Conservation (phyloP, 2,888 invertebrate genomes). For the Neoitamus cyanurus region DNA sequence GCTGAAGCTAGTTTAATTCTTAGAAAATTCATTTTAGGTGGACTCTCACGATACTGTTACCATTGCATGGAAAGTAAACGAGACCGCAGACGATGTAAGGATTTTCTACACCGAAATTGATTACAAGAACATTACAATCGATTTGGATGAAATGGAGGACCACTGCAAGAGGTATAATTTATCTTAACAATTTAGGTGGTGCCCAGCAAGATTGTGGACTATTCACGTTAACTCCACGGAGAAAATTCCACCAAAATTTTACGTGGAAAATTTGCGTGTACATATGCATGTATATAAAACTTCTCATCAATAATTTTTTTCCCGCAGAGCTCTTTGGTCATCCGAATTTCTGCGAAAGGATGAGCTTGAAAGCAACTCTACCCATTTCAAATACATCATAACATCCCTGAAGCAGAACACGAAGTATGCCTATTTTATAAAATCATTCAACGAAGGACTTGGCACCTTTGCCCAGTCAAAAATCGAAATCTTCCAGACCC, state of each 20-base stretch:
- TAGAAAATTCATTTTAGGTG: conserved; percentile 59
- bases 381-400: conserved; percentile 57
- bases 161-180: conserved; percentile 2
- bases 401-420: conserved; percentile 73
- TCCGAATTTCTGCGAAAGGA: conserved; percentile 54
- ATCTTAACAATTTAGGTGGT: background rate
- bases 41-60: conserved; percentile 55
- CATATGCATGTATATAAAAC: no score
- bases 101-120: conserved; percentile 57
- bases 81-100: conserved; percentile 59
- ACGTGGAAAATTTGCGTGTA: no score
- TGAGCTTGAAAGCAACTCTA: background rate
- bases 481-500: conserved; percentile 65
- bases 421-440: conserved; percentile 79
- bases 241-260: no score
- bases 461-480: conserved; percentile 60
- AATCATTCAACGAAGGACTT: conserved; percentile 70
- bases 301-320: background rate
- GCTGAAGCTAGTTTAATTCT: no score
- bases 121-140: conserved; percentile 52
- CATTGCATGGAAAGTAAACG: conserved; percentile 59
- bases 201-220: no score
- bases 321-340: conserved; percentile 59
- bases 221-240: no score
- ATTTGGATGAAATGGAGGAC: conserved; percentile 59